Conservation (phyloP, 2,113 vertebrate genomes). For the Mesoclemmys tuberculata region DNA sequence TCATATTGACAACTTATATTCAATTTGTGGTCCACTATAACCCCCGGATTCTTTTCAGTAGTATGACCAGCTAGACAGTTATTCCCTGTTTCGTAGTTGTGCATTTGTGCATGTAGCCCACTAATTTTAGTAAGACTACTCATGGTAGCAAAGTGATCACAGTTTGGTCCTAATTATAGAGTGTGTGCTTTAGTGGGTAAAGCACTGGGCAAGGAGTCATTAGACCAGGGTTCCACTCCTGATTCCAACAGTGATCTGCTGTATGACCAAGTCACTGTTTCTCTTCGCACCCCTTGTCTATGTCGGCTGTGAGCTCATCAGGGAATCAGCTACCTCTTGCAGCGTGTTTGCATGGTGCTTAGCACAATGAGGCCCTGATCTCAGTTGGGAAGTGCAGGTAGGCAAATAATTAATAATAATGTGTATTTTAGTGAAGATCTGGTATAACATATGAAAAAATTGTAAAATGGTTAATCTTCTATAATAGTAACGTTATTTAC, state of each 20-base stretch:
- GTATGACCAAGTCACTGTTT: background rate
- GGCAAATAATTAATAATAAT: background rate
- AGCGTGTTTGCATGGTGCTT: background rate
- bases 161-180: background rate
- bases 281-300: background rate
- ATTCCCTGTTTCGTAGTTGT: background rate
- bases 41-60: background rate
- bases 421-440: background rate
- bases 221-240: background rate
- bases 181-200: background rate
- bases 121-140: background rate
- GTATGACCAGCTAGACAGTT: background rate
- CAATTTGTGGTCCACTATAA: background rate
- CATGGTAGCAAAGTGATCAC: background rate
- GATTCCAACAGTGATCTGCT: background rate
- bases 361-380: background rate
- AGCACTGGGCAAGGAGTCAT: background rate
- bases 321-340: background rate
- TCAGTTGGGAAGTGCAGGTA: background rate
- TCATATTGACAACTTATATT: background rate
- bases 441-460: background rate
- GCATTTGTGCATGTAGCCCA: background rate
- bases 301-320: background rate
- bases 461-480: background rate
- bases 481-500: background rate